Conservation (phyloP, 2,888 invertebrate species). For the Eumacrocentrus americanus region DNA sequence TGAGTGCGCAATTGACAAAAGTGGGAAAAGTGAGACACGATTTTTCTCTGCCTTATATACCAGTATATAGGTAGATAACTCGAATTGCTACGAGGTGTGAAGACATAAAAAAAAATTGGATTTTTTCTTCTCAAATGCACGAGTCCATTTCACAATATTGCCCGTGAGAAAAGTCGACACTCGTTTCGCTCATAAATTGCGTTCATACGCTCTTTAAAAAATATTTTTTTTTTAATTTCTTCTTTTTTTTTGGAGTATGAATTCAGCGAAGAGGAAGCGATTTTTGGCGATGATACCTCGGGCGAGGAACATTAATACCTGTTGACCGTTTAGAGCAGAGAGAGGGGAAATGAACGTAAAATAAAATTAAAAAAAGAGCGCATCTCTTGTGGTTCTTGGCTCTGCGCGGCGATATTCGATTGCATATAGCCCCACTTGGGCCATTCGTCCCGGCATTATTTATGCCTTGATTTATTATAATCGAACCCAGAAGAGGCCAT, state of each 20-base stretch:
- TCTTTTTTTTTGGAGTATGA: background rate
- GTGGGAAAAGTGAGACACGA: background rate
- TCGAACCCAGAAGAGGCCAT: constrained; percentile 45
- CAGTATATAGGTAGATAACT: too few species aligned
- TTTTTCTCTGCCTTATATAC: background rate
- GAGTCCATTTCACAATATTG: constrained; percentile 1
- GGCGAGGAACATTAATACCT: constrained; percentile 53
- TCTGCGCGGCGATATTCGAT: constrained; percentile 11
- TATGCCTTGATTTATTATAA: constrained; percentile 61
- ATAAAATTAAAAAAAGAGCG: constrained; percentile 14
- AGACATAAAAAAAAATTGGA: constrained; percentile 1
- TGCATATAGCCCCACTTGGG: constrained; percentile 33
- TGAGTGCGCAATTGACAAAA: constrained; percentile 3
- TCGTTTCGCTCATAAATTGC: constrained; percentile 7
- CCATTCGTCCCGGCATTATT: constrained; percentile 59
- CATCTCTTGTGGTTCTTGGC: constrained; percentile 10
- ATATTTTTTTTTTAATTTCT: too few species aligned
- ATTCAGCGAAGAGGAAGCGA: constrained; percentile 8
- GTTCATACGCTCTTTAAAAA: background rate
- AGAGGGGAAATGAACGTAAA: constrained; percentile 3
- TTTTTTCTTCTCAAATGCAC: background rate
- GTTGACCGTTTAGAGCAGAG: constrained; percentile 43
- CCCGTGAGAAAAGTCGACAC: background rate
- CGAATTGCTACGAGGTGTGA: background rate
- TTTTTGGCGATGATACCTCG: constrained; percentile 28